These are phyloP conservation scores for Parelbella ahira DNA, from an alignment of 2,888 invertebrate species.

Conservation along the genomic window DNA sequence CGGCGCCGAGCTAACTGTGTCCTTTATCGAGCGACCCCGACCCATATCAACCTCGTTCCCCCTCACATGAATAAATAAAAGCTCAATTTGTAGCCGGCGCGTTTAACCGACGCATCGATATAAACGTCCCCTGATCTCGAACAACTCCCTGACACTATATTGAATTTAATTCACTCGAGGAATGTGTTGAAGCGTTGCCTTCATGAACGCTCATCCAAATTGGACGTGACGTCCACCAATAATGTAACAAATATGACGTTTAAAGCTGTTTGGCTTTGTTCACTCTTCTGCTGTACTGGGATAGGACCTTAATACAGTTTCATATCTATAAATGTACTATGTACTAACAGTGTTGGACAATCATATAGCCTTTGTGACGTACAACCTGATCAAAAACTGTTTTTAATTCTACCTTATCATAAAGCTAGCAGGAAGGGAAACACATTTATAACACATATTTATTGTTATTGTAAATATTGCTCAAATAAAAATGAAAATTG, in stretches of 20 bases:
- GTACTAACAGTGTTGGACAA: no score
- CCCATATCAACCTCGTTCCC: conserved; percentile 71
- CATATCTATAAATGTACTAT: no score
- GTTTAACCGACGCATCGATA: conserved; percentile 62
- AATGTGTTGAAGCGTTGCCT: conserved; percentile 6
- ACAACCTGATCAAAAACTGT: no score
- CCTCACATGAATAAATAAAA: conserved; percentile 77
- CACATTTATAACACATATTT: no score
- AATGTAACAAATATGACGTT: conserved; percentile 51
- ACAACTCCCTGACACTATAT: conserved; percentile 28
- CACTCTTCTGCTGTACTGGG: conserved; percentile 41
- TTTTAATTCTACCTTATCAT: no score
- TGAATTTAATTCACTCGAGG: conserved; percentile 13
- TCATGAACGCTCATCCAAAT: conserved; percentile 33
- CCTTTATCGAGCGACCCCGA: conserved; percentile 71
- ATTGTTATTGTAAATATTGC: no score
- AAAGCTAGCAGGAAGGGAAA: no score
- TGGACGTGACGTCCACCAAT: conserved; percentile 39
- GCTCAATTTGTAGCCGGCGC: conserved; percentile 73
- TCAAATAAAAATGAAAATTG: no score
- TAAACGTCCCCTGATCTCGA: conserved; percentile 49
- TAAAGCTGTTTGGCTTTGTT: conserved; percentile 43
- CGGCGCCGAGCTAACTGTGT: conserved; percentile 51
- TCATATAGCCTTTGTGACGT: no score
- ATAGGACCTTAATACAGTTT: no score